Evolutionary conservation across 92 coral and sea anemone genomes (phyloP).

Genomic region (Actinostola sp.): DNA sequence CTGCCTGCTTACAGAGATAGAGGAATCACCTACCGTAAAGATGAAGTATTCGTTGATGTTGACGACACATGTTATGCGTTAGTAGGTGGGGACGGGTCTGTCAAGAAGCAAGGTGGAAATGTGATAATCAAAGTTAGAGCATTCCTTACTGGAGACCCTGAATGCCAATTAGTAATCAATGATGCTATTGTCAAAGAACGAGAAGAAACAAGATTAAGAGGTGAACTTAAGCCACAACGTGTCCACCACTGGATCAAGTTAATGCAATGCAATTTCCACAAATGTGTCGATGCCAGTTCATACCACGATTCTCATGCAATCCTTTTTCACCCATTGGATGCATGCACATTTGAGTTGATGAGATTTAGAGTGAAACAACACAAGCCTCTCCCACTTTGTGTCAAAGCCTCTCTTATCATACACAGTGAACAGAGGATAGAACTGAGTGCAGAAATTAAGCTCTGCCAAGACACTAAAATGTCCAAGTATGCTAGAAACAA

Average conservation of each 20-base stretch:
- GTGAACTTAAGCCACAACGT: constrained; percentile 91
- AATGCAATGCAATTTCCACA: constrained; percentile 75
- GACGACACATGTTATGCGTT: constrained; percentile 84
- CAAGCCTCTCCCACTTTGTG: constrained; percentile 87
- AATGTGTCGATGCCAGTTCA: constrained; percentile 64
- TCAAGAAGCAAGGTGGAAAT: constrained; percentile 77
- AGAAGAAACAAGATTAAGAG: constrained; percentile 90
- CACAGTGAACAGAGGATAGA: constrained; percentile 90
- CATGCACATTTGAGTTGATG: constrained; percentile 98
- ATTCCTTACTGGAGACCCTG: constrained; percentile 95
- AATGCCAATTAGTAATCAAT: constrained; percentile 90
- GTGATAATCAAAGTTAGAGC: constrained; percentile 83
- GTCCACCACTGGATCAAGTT: constrained; percentile 95
- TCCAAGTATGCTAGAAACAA: constrained; percentile 90
- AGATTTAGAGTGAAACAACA: constrained; percentile 84
- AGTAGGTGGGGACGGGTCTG: constrained; percentile 75
- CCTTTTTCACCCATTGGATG: constrained; percentile 90
- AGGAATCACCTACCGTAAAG: constrained; percentile 90
- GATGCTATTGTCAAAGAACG: constrained; percentile 75
- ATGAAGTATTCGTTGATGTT: constrained; percentile 94
- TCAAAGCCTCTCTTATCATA: constrained; percentile 65
- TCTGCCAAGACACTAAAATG: constrained; percentile 88
- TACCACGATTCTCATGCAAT: constrained; percentile 84
- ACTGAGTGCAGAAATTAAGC: constrained; percentile 90
- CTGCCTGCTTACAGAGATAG: constrained; percentile 94